Evolutionary conservation across 2,797 vertebrate genomes (phyloP).

Genomic region (Acrossocheilus fasciatus): DNA sequence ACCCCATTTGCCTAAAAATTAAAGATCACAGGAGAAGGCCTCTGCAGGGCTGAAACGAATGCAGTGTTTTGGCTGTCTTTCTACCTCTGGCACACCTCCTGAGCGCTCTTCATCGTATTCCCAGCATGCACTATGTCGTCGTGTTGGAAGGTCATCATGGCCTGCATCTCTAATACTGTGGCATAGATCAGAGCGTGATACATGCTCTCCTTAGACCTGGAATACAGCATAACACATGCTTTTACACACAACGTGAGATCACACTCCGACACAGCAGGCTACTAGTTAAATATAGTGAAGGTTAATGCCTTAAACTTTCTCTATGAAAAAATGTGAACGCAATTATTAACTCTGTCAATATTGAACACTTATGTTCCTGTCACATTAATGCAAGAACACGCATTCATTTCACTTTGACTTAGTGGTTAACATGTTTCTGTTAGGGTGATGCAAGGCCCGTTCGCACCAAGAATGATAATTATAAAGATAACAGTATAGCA

Average conservation of each 20-base stretch:
- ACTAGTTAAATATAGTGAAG: neutral
- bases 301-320: neutral
- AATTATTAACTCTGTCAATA: neutral
- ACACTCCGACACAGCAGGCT: neutral
- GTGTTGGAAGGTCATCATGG: slow-evolving; percentile 90
- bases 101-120: slow-evolving; percentile 85
- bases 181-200: slow-evolving; percentile 90
- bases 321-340: neutral
- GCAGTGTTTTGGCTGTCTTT: slow-evolving; percentile 4
- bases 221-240: slow-evolving; percentile 48
- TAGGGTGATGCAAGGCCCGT: neutral
- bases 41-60: neutral
- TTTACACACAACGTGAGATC: slow-evolving; percentile 29
- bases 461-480: neutral
- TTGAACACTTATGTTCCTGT: neutral
- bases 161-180: slow-evolving; percentile 88
- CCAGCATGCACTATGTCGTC: slow-evolving; percentile 85
- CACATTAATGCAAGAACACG: neutral
- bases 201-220: slow-evolving; percentile 83
- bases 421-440: neutral
- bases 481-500: no score
- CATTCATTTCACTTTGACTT: neutral
- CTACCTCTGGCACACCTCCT: slow-evolving; percentile 87
- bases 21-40: neutral
- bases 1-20: slow-evolving; percentile 57